A percentile compares a stretch with the other conserved stretches of the same genome.
Conservation (phyloP, 2,797 vertebrate species). For the Lateolabrax maculatus region DNA sequence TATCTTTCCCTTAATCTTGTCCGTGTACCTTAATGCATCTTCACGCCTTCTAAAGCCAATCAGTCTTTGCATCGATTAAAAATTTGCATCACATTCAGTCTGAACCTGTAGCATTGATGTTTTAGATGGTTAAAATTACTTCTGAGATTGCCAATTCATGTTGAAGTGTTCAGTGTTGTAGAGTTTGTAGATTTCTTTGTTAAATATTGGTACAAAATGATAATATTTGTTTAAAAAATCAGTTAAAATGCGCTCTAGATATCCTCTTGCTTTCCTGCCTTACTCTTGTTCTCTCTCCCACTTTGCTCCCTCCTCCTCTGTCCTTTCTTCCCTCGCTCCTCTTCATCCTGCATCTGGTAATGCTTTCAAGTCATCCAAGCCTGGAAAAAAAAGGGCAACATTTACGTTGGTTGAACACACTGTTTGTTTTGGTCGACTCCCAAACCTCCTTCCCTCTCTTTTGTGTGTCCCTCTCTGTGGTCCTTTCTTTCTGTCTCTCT, state of each 20-base stretch:
- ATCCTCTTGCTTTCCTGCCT: background rate
- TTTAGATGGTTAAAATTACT: background rate
- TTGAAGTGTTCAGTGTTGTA: background rate
- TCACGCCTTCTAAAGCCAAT: background rate
- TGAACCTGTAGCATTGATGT: background rate
- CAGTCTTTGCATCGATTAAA: background rate
- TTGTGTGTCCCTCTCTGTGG: constrained; percentile 49
- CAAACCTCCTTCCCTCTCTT: constrained; percentile 60
- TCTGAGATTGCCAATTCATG: background rate
- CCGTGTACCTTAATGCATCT: background rate
- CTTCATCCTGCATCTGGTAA: constrained; percentile 70
- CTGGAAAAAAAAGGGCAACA: constrained; percentile 51
- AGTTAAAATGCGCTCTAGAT: background rate
- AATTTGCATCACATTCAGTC: background rate
- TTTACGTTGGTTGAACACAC: constrained; percentile 60
- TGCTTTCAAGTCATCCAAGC: constrained; percentile 63
- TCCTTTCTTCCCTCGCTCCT: constrained; percentile 13
- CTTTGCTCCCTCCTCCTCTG: constrained; percentile 25
- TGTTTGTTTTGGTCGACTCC: constrained; percentile 76
- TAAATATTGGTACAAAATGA: background rate
- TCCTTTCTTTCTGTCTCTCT: constrained; percentile 28
- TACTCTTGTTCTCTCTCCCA: constrained; percentile 20
- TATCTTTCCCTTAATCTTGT: background rate
- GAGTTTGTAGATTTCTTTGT: background rate
- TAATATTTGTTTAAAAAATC: background rate